Conservation (phyloP, 2,113 vertebrate species). For the Sterna hirundo region DNA sequence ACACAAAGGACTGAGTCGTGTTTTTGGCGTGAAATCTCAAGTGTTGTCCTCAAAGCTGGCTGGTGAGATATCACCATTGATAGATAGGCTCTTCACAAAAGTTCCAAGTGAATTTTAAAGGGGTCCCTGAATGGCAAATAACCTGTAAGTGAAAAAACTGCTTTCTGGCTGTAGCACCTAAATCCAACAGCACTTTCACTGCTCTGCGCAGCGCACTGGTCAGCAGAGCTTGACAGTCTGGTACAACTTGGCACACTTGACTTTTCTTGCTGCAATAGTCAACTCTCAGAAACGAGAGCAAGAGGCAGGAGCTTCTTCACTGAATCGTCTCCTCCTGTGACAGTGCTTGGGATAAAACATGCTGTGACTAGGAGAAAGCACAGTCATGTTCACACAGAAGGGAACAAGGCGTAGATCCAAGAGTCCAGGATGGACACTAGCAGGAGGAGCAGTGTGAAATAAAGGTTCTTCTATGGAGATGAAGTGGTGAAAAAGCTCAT, state of each 20-base stretch:
- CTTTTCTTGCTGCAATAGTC: not conserved
- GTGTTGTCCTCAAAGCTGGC: not conserved
- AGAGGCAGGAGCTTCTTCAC: not conserved
- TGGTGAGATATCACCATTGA: not conserved
- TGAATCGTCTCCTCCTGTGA: not conserved
- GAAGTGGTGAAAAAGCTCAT: not conserved
- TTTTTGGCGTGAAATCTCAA: not conserved
- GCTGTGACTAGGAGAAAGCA: not conserved
- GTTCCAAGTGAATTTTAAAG: not conserved
- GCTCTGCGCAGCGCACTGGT: not conserved
- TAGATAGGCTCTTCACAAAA: not conserved
- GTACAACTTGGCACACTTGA: not conserved
- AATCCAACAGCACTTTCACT: not conserved
- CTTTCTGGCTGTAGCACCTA: not conserved
- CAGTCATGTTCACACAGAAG: not conserved
- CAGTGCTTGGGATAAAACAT: not conserved
- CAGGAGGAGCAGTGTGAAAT: not conserved
- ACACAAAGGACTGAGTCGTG: not conserved
- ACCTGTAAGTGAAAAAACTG: not conserved
- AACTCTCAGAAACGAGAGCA: not conserved
- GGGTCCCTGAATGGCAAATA: not conserved
- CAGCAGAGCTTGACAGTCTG: not conserved
- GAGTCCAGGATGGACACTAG: not conserved
- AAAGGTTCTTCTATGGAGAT: not conserved
- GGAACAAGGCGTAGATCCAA: not conserved